Conservation (phyloP, 2,113 vertebrate genomes). For the Corydoras maculifer region DNA sequence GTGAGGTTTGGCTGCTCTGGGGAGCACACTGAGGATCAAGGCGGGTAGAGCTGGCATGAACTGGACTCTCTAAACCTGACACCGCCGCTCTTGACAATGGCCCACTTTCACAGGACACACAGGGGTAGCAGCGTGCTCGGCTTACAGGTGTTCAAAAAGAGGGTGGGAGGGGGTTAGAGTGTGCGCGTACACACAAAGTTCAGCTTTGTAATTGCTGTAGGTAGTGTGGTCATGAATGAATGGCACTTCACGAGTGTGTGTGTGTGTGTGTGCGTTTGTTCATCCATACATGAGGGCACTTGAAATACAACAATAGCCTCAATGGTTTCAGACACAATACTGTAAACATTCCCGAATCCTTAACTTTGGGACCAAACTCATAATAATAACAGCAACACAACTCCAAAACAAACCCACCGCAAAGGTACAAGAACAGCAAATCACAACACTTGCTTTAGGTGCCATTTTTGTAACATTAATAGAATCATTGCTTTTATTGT, state of each 20-base stretch:
- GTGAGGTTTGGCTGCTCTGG: constrained; percentile 81
- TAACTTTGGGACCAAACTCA: constrained; percentile 46
- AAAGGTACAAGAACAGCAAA: neutral
- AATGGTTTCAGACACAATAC: constrained; percentile 10
- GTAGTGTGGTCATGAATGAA: constrained; percentile 22
- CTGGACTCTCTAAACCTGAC: constrained; percentile 77
- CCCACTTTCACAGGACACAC: constrained; percentile 69
- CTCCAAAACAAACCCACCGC: constrained; percentile 13
- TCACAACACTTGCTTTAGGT: too few relatives aligned
- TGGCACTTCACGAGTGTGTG: constrained; percentile 66
- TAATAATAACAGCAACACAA: constrained; percentile 35
- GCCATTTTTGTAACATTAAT: too few relatives aligned
- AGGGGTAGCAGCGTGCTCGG: constrained; percentile 66
- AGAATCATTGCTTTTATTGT: too few relatives aligned
- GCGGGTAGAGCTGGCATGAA: constrained; percentile 70
- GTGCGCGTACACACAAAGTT: constrained; percentile 28
- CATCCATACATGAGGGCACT: constrained; percentile 8
- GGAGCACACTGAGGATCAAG: constrained; percentile 69
- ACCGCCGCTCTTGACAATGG: constrained; percentile 75
- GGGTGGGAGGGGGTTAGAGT: constrained; percentile 46
- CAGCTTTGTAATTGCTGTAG: constrained; percentile 19
- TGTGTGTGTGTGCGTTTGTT: constrained; percentile 17
- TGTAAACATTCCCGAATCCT: constrained; percentile 28
- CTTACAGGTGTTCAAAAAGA: constrained; percentile 83
- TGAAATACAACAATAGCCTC: constrained; percentile 5